Percentiles rank a stretch among this genome's conserved stretches.
Conservation (phyloP, 1,140 invertebrate species). For the Hycleus phaleratus region DNA sequence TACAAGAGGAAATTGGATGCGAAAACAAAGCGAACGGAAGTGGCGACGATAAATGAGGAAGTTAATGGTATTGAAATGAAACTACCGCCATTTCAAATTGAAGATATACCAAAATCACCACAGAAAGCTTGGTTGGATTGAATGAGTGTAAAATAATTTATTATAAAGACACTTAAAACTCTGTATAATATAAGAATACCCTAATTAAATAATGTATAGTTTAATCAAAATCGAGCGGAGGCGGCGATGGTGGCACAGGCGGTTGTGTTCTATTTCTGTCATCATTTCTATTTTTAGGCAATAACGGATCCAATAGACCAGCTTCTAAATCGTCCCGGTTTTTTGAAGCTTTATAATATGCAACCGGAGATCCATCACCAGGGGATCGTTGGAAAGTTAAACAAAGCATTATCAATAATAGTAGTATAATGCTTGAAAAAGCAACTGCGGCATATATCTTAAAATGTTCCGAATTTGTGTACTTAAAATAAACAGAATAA, state of each 20-base stretch:
- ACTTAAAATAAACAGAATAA: slow-evolving; percentile 18
- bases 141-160: neutral
- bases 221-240: slow-evolving; percentile 4
- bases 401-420: slow-evolving; percentile 23
- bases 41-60: neutral
- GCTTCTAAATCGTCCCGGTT: slow-evolving; percentile 17
- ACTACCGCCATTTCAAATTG: neutral
- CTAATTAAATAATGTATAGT: too few species aligned
- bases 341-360: slow-evolving; percentile 10
- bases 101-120: neutral
- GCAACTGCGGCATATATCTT: slow-evolving; percentile 29
- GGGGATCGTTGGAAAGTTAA: slow-evolving; percentile 5
- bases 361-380: neutral
- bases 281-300: slow-evolving; percentile 7
- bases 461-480: slow-evolving; percentile 25
- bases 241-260: slow-evolving; percentile 24
- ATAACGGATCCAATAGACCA: slow-evolving; percentile 8
- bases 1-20: neutral
- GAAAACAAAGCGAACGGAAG: neutral
- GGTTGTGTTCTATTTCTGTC: slow-evolving; percentile 12
- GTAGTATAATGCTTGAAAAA: slow-evolving; percentile 20
- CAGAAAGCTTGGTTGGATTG: neutral
- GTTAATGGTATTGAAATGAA: too few species aligned
- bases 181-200: neutral
- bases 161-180: neutral